Conservation (phyloP, 2,888 invertebrate genomes). For the Branchellion lobata region DNA sequence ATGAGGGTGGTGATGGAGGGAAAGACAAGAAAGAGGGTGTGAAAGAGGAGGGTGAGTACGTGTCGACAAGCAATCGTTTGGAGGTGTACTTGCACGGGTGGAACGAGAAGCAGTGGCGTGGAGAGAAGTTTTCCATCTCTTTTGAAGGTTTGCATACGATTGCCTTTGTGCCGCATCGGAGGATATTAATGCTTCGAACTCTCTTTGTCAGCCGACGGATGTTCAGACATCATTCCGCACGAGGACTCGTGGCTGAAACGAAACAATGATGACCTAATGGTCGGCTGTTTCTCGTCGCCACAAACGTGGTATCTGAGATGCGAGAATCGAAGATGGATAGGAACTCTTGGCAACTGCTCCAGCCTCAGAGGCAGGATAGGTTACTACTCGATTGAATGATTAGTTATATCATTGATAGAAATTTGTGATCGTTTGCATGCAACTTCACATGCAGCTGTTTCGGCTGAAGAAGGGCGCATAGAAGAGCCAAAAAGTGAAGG, state of each 20-base stretch:
- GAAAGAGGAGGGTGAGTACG: neutral
- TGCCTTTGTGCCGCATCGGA: neutral
- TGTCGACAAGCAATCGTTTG: neutral
- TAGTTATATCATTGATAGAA: neutral
- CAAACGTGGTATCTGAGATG: slow-evolving; percentile 49
- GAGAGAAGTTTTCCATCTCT: slow-evolving; percentile 20
- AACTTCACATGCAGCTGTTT: too few species aligned
- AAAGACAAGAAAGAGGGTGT: neutral
- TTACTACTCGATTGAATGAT: neutral
- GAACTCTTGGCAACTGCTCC: slow-evolving; percentile 49
- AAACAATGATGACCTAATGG: slow-evolving; percentile 43
- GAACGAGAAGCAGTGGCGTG: neutral
- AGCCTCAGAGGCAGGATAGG: neutral
- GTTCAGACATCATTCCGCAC: slow-evolving; percentile 47
- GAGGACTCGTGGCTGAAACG: slow-evolving; percentile 47
- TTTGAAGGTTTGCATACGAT: neutral
- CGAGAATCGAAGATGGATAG: slow-evolving; percentile 43
- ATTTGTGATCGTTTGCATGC: too few species aligned
- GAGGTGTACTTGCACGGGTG: slow-evolving; percentile 15
- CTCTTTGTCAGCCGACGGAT: slow-evolving; percentile 36
- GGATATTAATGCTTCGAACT: neutral
- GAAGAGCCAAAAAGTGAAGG: neutral
- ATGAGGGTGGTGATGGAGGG: neutral
- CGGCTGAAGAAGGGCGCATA: neutral
- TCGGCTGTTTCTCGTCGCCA: slow-evolving; percentile 46